Evolutionary conservation across 64 coral and sea anemone species (phyloP), one percentile per base, ranked within the genome.

Genomic region (Cladopsammia gracilis): DNA sequence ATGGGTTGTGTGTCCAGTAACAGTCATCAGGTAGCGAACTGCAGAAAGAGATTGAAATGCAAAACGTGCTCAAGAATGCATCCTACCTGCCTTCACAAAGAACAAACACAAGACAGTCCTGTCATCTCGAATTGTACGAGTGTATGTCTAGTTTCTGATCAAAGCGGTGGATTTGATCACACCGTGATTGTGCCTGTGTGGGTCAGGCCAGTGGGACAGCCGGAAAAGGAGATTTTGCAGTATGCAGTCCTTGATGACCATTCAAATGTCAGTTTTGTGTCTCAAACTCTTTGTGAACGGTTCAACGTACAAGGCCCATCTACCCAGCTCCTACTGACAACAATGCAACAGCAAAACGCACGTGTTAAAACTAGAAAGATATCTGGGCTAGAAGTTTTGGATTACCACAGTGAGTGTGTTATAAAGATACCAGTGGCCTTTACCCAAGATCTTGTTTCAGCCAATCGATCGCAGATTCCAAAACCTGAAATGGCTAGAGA

Each of bases 181-280:
- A 83, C 70, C 23, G 78, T 90, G 93, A 87, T 87, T 71, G 83
- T 93, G 45, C 91, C 91, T 79, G 83, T 92, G 46, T 92, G 71
- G 82, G 90, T 92, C 44, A 65, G 71, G 50, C 71, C 25, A 45
- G 48, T 56, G 49, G 86, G 73, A 47, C 16, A 93, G 26, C 83
- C 83, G 24, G 77, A 57, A 0, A 86, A 77, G 42, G 90, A 86
- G 78, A 22, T 78, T 19, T 42, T 24, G 3, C 68, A 71, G 68
- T 71, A 42, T 24, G 68, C 34, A 71, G 34, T 24, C 20, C 48
- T 89, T 23, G 72, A 78, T 49, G 73, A 92, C 26, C 72, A 85
- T 47, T 85, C 79, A 13, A 85, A 92, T 85, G 90, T 92, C 43
- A 62, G 79, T 74, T 92, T 92, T 85, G 69, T 85, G 58, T 71